Evolutionary conservation across 1,140 invertebrate genomes (phyloP), one percentile per base, ranked within the genome.

Genomic region (Berghia stephanieae): DNA sequence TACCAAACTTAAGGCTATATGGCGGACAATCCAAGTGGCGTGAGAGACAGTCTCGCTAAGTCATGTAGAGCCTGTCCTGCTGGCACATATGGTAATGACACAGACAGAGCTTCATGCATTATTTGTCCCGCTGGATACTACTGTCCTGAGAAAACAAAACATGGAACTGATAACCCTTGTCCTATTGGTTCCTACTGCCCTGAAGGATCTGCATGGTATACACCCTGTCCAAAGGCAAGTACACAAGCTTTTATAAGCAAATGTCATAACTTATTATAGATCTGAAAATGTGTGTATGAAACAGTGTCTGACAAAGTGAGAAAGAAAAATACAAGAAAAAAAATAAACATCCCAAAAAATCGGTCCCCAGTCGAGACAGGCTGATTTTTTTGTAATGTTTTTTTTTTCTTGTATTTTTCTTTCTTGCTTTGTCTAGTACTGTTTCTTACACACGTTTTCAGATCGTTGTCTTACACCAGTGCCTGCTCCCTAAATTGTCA

Each of bases 91-190:
- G 86, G 86, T 36, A 86, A 88, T 73, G 71, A 82, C 44, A 83
- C 86, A 34, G 81, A 83, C 27, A 63, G 86, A 13, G 68, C 76
- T 10, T 24, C 67, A 13, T 88, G 87, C 73, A 74, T 82, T 42
- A 74, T 83, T 2, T 88, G 87, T 72, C 87, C 86, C 4, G 82
- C 81, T 24, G 87, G 87, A 4, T 88, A 84, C 77, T 88, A 85
- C 78, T 88, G 87, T 73, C 86, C 86, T 10, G 81, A 46, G n/a
- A 85, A 85, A 16, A 87, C 86, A 4, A 82, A 82, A 8, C 79
- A 86, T 80, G 84, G 83, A 36, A 81, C 83, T 18, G 67, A 79
- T 10, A 82, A 85, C 44, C 82, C 84, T 18, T 88, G 87, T 71
- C 82, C 83, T 16, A 78, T 80, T 36, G 86, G 87, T 3, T 86